These are phyloP conservation scores for Podocnemis expansa DNA, from an alignment of 2,113 vertebrate genomes.

Conservation along the genomic window DNA sequence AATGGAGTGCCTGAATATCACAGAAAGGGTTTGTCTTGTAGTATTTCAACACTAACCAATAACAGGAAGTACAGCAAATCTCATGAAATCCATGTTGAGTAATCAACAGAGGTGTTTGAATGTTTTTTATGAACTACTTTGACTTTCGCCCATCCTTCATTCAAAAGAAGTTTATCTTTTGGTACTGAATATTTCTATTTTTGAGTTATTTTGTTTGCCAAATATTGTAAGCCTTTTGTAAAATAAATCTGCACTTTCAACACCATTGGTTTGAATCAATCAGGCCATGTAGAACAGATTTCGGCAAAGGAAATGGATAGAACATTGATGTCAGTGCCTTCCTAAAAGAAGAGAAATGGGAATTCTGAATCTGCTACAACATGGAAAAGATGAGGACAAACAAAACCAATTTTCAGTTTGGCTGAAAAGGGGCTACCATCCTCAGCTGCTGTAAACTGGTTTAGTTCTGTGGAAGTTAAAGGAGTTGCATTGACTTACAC, in stretches of 20 bases:
- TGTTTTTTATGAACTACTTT: slow-evolving; percentile 40
- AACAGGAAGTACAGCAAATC: background rate
- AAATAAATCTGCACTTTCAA: background rate
- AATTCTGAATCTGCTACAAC: no score
- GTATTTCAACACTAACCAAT: no score
- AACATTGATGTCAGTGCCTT: background rate
- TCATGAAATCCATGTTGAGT: slow-evolving; percentile 33
- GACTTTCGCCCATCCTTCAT: slow-evolving; percentile 25
- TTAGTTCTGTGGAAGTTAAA: slow-evolving; percentile 8
- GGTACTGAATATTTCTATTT: background rate
- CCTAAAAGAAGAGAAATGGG: slow-evolving; percentile 6
- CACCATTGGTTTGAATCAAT: background rate
- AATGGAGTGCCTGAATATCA: no score
- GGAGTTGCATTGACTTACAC: slow-evolving; percentile 26
- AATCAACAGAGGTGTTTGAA: slow-evolving; percentile 20
- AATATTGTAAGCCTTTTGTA: background rate
- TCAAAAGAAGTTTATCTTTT: slow-evolving; percentile 28
- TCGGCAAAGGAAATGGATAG: background rate
- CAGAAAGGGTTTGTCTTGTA: no score
- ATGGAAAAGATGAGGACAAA: background rate
- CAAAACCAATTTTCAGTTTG: background rate
- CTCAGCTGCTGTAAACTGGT: slow-evolving; percentile 8
- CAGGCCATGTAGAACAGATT: background rate
- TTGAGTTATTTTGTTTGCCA: background rate
- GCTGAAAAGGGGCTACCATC: background rate